A percentile compares a stretch with the other conserved stretches of the same genome.
Evolutionary conservation across 2,888 invertebrate species (phyloP).

Genomic region (Diogma glabrata): DNA sequence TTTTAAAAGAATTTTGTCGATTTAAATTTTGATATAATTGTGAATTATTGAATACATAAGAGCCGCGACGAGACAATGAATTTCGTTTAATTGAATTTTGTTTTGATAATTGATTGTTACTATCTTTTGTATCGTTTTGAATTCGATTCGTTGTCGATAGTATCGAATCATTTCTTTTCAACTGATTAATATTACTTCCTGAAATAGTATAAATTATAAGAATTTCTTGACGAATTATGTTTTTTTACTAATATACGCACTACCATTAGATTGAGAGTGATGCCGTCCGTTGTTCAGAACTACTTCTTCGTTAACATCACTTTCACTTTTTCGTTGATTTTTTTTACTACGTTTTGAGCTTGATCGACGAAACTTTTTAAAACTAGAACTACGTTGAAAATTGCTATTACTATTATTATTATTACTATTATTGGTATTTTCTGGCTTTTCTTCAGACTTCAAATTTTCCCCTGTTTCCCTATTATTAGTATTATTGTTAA

Average conservation of each 20-base stretch:
- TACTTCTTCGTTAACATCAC: constrained; percentile 37
- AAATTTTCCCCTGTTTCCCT: constrained; percentile 17
- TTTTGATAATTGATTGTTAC: constrained; percentile 38
- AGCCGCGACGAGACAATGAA: constrained; percentile 29
- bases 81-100: constrained; percentile 49
- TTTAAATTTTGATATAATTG: constrained; percentile 36
- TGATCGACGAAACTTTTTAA: constrained; percentile 56
- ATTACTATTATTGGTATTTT: background rate
- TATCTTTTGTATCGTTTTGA: constrained; percentile 63
- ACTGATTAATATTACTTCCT: constrained; percentile 19
- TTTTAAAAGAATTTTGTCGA: constrained; percentile 29
- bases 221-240: background rate
- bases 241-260: constrained; percentile 19
- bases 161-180: constrained; percentile 47
- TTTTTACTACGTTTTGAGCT: constrained; percentile 53
- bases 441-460: background rate
- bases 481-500: constrained; percentile 18
- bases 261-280: constrained; percentile 62
- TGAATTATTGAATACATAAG: constrained; percentile 33
- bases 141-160: constrained; percentile 52
- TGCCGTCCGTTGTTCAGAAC: constrained; percentile 60
- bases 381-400: constrained; percentile 57
- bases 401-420: constrained; percentile 6
- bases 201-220: constrained; percentile 16
- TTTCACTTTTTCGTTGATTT: constrained; percentile 42